These are phyloP conservation scores for Coccyzus lansbergi DNA, from an alignment of 2,797 vertebrate species.

Conservation along the genomic window DNA sequence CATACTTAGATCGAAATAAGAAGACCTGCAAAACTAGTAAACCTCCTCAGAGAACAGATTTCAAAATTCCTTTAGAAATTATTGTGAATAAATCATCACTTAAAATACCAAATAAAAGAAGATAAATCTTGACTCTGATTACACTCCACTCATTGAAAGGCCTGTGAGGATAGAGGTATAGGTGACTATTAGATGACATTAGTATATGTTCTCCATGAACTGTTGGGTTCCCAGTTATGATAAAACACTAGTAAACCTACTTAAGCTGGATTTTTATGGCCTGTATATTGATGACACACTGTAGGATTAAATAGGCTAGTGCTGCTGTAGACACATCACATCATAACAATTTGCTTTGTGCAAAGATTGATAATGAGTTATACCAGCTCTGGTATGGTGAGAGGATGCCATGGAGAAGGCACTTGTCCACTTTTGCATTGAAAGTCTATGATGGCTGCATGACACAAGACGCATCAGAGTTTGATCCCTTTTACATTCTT, in stretches of 20 bases:
- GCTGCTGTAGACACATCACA: neutral
- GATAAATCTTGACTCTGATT: neutral
- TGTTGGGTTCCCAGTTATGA: neutral
- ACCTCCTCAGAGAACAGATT: neutral
- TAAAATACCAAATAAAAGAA: neutral
- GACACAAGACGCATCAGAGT: neutral
- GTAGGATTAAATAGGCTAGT: neutral
- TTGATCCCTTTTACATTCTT: neutral
- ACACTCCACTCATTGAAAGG: neutral
- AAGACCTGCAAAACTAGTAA: neutral
- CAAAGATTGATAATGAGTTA: neutral
- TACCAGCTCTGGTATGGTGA: neutral
- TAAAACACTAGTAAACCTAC: neutral
- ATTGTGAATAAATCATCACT: neutral
- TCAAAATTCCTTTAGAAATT: neutral
- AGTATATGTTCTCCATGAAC: neutral
- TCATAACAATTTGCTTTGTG: neutral
- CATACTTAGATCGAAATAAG: neutral
- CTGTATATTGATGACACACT: neutral
- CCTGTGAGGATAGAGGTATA: neutral
- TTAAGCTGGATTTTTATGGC: neutral
- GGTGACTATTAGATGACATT: neutral
- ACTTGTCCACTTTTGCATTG: neutral
- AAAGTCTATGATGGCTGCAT: neutral
- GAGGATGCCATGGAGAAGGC: fast-evolving